Base-by-base conservation (phyloP, 2,113 vertebrate genomes). In the Platycercus adscitus region DNA sequence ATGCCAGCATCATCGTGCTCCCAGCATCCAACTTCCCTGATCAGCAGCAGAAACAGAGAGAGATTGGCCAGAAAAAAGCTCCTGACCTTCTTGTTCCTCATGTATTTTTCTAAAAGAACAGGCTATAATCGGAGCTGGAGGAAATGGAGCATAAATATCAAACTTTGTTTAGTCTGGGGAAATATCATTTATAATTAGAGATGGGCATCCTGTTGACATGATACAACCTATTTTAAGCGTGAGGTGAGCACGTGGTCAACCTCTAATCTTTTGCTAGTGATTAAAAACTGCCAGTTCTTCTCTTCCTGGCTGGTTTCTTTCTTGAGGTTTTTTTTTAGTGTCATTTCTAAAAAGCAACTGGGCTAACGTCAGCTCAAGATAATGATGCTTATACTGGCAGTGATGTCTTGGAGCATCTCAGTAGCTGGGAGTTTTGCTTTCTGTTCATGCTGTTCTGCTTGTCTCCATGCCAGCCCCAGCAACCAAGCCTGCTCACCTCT, bases 201-300 rank as follows among this genome's bases (percentile, higher is more conserved):
- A 88, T 93, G 90, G 93, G 91, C 91, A 96, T 97, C 93, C 94
- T 96, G 91, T 96, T 95, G 91, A 88, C 79, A 73, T 63, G 75
- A 80, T 35, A 28, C 31, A 83, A 81, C 64, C 79, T 96, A 91
- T 94, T 95, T 96, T 91, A 93, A 82, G 87, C 9, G 2, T 87
- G 76, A 89, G 46, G 58, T 91, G 68, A 90, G 72, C 85, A 90
- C 50, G 13, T 77, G 81, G 69, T 80, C 82, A 89, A 46, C 12
- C n/a, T 69, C 68, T 91, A 70, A 83, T 83, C 53, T 93, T 91
- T 77, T 83, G 16, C 14, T 35, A 64, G 17, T 86, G 46, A 75
- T 88, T 75, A 55, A 73, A 95, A 91, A 3, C 29, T 88, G 64
- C 9, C 41, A 70, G 20, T 80, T 72, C 39, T 84, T 84, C 69